Conservation (phyloP, 2,113 vertebrate species). For the Apodemus speciosus region DNA sequence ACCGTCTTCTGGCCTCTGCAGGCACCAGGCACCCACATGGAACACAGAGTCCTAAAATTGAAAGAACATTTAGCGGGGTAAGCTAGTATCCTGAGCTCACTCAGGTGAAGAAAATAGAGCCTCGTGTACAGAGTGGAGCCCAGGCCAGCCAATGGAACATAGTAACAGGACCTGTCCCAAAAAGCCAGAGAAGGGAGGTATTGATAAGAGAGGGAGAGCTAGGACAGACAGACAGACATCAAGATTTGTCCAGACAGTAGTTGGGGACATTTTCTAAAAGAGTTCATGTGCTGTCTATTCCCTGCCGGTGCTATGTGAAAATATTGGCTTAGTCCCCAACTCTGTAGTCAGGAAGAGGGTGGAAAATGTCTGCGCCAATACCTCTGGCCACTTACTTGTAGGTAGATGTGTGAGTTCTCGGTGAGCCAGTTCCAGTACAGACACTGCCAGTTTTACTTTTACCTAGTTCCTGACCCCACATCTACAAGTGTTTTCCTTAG, state of each 20-base stretch:
- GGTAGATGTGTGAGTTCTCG: background rate
- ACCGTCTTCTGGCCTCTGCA: background rate
- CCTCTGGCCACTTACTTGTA: background rate
- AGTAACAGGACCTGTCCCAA: background rate
- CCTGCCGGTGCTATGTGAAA: background rate
- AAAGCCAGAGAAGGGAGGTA: background rate
- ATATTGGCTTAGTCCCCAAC: accelerated
- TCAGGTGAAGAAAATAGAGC: background rate
- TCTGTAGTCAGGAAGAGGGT: background rate
- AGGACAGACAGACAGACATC: background rate
- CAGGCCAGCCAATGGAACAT: background rate
- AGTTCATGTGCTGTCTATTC: background rate
- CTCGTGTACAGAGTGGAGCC: background rate
- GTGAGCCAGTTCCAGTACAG: background rate
- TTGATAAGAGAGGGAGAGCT: background rate
- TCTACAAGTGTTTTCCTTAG: background rate
- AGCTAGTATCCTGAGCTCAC: background rate
- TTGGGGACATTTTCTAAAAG: background rate
- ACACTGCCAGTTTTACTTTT: background rate
- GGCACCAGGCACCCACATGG: background rate
- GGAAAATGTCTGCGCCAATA: background rate
- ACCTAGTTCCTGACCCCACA: background rate
- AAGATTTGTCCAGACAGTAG: background rate
- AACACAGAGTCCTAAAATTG: background rate
- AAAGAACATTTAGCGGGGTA: conserved; percentile 4